Evolutionary conservation across 2,888 invertebrate genomes (phyloP).

Genomic region (Galerucella calmariensis): DNA sequence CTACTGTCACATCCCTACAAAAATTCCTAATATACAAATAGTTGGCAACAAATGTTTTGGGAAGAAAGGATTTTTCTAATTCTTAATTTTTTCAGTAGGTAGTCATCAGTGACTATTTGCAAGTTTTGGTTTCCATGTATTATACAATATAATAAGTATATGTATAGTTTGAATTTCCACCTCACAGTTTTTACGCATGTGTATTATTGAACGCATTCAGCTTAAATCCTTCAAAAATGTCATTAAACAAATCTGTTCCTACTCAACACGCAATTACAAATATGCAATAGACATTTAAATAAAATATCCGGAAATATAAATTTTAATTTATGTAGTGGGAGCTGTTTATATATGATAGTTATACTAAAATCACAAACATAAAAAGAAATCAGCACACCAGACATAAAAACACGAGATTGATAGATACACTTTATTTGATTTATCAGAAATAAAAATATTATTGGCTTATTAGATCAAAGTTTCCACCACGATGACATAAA

Average conservation of each 20-base stretch:
- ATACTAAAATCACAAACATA: neutral
- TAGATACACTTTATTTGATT: neutral
- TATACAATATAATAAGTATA: too few relatives aligned
- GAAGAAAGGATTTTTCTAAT: too few relatives aligned
- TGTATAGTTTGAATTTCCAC: too few relatives aligned
- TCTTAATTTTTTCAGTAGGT: too few relatives aligned
- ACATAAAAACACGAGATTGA: neutral
- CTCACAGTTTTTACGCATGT: too few relatives aligned
- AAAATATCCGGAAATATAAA: too few relatives aligned
- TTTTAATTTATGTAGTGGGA: neutral
- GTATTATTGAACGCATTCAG: too few relatives aligned
- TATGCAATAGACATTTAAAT: neutral
- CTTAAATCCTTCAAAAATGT: neutral
- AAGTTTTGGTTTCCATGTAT: too few relatives aligned
- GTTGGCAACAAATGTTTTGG: too few relatives aligned
- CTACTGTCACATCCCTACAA: too few relatives aligned
- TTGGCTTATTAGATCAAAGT: slow-evolving; percentile 17
- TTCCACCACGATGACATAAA: neutral
- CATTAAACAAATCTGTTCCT: neutral
- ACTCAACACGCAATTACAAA: slow-evolving; percentile 1
- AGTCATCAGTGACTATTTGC: too few relatives aligned
- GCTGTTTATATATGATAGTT: neutral
- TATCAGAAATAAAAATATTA: slow-evolving; percentile 8
- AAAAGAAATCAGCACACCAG: neutral
- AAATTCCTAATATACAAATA: too few relatives aligned